Evolutionary conservation across 2,797 vertebrate species (phyloP), one percentile per base, ranked within the genome.

Genomic region (Cetoscarus ocellatus): DNA sequence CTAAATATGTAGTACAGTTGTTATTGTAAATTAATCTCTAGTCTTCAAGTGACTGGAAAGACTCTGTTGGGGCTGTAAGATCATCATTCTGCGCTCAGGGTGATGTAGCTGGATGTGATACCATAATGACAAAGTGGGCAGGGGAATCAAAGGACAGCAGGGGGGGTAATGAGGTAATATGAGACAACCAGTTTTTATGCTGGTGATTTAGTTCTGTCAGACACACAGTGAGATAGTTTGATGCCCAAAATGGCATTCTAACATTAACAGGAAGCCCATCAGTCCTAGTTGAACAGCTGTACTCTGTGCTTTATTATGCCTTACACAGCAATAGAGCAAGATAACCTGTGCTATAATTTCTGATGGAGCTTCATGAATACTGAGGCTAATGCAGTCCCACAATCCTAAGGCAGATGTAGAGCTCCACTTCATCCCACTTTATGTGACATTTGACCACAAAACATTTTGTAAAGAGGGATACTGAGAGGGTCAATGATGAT

Each of bases 231-330:
- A 73, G 11, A 67, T 47, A 14, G 27, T 48, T 48, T 52, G 18
- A 44, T 39, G 11, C 8, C 1, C 1, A 53, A 43, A 74, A 71
- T 73, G 18, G 67, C 50, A 17, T 39, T 18, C 53, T 79, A 71
- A 77, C 60, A 67, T 72, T 7, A 69, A 60, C 52, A 72, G 53
- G 9, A 34, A 57, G 13, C 39, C 53, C 59, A 63, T 73, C 9
- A 53, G 18, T 58, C 47, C 17, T 13, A 17, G n/a, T 65, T 62
- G 45, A 66, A 52, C 45, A 39, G 60, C 61, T 56, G 45, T 71
- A 59, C 34, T 61, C 38, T 18, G 40, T 60, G 14, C 12, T 17
- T 59, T 70, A 14, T 61, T 60, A 54, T 70, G 9, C 59, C 55
- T 47, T 48, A 47, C 10, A 70, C 44, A 51, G 36, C 38, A 60